These are phyloP conservation scores for Cyanistes caeruleus DNA, from an alignment of 2,113 vertebrate genomes.

Conservation along the genomic window DNA sequence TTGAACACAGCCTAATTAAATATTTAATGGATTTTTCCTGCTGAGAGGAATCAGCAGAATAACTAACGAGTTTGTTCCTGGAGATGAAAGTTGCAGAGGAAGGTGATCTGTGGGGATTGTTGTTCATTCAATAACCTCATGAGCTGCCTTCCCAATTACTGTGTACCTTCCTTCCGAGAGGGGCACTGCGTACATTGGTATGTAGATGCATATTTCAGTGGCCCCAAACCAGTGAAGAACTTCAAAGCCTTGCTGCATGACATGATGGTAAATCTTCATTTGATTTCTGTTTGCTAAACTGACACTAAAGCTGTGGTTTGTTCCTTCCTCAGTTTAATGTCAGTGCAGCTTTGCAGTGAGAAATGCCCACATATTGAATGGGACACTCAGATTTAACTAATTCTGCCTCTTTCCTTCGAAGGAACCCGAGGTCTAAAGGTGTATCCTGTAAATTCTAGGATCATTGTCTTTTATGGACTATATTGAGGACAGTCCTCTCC, in stretches of 20 bases:
- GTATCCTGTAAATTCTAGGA: neutral
- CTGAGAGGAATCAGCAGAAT: constrained; percentile 32
- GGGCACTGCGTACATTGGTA: neutral
- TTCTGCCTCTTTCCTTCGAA: neutral
- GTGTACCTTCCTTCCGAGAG: neutral
- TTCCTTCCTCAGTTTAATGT: neutral
- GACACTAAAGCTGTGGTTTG: neutral
- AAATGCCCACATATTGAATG: neutral
- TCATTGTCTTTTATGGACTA: neutral
- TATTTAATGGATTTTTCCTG: constrained; percentile 28
- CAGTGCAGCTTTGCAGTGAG: neutral
- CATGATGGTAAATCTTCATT: neutral
- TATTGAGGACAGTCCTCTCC: neutral
- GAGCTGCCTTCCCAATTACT: neutral
- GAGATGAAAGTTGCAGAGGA: neutral
- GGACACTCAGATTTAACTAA: neutral
- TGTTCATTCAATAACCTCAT: neutral
- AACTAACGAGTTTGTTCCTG: neutral
- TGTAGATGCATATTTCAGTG: neutral
- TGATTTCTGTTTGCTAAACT: neutral
- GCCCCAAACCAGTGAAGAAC: neutral
- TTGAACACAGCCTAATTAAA: constrained; percentile 38
- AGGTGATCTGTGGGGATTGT: neutral
- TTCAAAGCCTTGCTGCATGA: neutral
- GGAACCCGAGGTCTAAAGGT: neutral